Evolutionary conservation across 2,797 vertebrate genomes (phyloP), one percentile per base, ranked within the genome.

Genomic region (Clarias fuscus): DNA sequence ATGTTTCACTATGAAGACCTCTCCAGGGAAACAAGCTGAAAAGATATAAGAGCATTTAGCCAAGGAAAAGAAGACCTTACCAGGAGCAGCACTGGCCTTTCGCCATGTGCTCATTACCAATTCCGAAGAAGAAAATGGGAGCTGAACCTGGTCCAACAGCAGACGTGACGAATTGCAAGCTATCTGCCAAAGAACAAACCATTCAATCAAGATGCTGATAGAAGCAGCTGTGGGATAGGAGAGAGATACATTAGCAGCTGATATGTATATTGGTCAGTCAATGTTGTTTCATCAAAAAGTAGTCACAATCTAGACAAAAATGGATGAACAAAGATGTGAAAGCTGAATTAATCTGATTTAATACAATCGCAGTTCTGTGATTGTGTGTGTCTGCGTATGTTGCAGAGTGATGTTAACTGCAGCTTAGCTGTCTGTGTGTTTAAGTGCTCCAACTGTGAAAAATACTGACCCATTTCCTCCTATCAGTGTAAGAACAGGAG

Each of bases 211-310:
- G 56, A 84, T 27, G 37, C 82, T 30, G 83, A 75, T 53, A 67
- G 79, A 76, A 78, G 68, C 83, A 84, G 86, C 48, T 65, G 85
- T 71, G 43, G 30, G 65, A 83, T 76, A 86, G 75, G 33, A 83
- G 83, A 59, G 58, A 30, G 61, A 86, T 72, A 72, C 85, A 85
- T 86, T 85, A 75, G 58, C 24, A 78, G 37, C 75, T 86, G 56
- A 86, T 88, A 67, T 77, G 85, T 79, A 86, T 78, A 84, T 89
- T 86, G 61, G 67, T 80, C 85, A 89, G 86, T 90, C 88, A 88
- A 83, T 86, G 84, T 59, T 84, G 62, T 89, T 89, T 87, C 84
- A 87, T 87, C 67, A 84, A 59, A 84, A 87, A 86, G 43, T 70
- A 71, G 59, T 85, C 87, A 85, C 70, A 61, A 68, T 88, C 56